Evolutionary conservation across 1,140 invertebrate species (phyloP), one percentile per base, ranked within the genome.

Genomic region (Drosophila navojoa): DNA sequence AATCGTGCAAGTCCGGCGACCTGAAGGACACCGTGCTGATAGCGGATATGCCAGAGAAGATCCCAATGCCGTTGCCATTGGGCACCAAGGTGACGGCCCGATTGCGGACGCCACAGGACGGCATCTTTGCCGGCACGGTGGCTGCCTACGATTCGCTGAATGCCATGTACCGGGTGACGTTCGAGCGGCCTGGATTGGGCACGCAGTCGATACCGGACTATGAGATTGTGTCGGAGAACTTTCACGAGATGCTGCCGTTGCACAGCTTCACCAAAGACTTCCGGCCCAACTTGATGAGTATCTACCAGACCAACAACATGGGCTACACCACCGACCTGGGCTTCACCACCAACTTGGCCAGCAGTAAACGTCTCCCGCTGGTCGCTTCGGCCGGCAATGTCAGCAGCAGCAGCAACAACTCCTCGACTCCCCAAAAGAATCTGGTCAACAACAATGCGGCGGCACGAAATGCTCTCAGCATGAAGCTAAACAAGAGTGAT

Each of bases 71-170:
- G 73, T 93, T 99, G 60, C 97, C 99, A 13, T 97, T 99, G 82
- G 99, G 99, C 19, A 99, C 98, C 40, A 99, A 99, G 94, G 98
- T 99, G 0, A 96, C 97, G 42, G 97, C 97, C 76, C 92, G 98
- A 74, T 92, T 99, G 76, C 93, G 98, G 52, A 96, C 96, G 91
- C 98, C 98, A 5, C 98, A 99, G 93, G 98, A 99, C 94, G 98
- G 99, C 13, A 93, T 99, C 27, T 99, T 99, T 90, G 98, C 97
- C 60, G 99, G 98, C 6, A 97, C 95, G 44, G 98, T 99, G 71
- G 98, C 99, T 93, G 99, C 98, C 40, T 96, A 99, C n/a, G 98
- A 99, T 91, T 98, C 98, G 2, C 96, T 97, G 4, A 98, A 98
- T 90, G 98, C 98, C 90, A 98, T 97, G n/a, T 99, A 99, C 91